Conservation (phyloP, 2,113 vertebrate genomes). For the Spheniscus mendiculus region DNA sequence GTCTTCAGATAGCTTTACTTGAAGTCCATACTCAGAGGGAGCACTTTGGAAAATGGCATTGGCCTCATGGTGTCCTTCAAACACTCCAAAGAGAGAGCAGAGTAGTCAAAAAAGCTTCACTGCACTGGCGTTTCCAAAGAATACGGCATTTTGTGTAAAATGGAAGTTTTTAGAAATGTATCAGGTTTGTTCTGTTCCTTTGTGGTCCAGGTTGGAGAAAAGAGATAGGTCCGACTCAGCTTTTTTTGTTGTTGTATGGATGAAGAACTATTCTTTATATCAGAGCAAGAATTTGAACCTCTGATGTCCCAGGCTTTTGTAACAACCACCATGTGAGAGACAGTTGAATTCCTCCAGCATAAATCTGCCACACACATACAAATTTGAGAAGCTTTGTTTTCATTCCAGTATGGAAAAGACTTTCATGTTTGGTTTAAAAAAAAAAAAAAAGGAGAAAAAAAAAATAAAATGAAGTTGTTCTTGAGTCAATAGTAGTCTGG, state of each 20-base stretch:
- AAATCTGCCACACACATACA: conserved; percentile 11
- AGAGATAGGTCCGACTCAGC: background rate
- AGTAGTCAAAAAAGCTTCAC: background rate
- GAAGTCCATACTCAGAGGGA: background rate
- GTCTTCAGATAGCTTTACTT: background rate
- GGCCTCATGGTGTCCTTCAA: background rate
- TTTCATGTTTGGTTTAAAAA: background rate
- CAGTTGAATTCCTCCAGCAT: background rate
- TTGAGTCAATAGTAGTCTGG: background rate
- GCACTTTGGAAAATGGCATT: background rate
- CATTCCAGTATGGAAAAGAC: background rate
- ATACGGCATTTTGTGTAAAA: background rate
- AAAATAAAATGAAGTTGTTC: background rate
- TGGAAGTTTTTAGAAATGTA: background rate
- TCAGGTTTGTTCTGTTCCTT: background rate
- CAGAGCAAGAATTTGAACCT: background rate
- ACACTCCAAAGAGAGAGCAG: background rate
- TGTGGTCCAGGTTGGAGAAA: background rate
- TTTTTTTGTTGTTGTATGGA: background rate
- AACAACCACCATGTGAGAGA: background rate
- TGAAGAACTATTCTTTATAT: background rate
- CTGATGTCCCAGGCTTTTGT: background rate
- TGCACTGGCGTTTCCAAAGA: background rate
- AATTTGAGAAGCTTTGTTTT: conserved; percentile 31
- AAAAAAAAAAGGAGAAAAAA: background rate